Percentiles rank a stretch among this genome's conserved stretches.
Evolutionary conservation across 2,113 vertebrate genomes (phyloP).

Genomic region (Arothron firmamentum): DNA sequence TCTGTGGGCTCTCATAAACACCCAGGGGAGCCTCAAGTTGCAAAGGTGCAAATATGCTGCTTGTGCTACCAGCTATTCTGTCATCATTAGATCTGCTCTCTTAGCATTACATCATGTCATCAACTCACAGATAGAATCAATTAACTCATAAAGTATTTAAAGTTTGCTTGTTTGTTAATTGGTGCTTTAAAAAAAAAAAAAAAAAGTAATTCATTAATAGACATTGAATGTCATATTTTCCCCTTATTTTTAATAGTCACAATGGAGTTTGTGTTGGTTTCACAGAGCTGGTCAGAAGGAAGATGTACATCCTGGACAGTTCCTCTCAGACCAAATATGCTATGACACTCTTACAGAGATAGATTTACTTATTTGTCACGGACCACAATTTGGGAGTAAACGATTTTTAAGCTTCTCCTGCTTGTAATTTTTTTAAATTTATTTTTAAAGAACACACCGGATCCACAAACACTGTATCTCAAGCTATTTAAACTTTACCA

Average conservation of each 20-base stretch:
- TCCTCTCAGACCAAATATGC: conserved; percentile 10
- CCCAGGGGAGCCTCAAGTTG: conserved; percentile 53
- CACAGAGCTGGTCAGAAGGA: conserved; percentile 1
- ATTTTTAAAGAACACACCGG: too few relatives aligned
- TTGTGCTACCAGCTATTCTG: conserved; percentile 37
- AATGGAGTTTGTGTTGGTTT: neutral
- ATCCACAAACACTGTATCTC: too few relatives aligned
- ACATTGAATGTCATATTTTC: neutral
- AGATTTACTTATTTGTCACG: neutral
- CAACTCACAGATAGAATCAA: neutral
- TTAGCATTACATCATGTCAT: conserved; percentile 8
- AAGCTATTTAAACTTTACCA: too few relatives aligned
- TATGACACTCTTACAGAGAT: conserved; percentile 1
- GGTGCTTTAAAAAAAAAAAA: too few relatives aligned
- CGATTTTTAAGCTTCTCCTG: too few relatives aligned
- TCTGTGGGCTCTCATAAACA: conserved; percentile 55
- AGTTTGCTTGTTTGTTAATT: neutral
- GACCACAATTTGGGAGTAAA: too few relatives aligned
- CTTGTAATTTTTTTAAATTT: too few relatives aligned
- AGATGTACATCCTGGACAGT: neutral
- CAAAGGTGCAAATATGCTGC: conserved; percentile 46
- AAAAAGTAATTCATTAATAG: neutral
- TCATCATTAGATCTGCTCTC: conserved; percentile 12
- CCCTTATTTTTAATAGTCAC: neutral
- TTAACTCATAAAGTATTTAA: neutral